These are phyloP conservation scores for Gymnoscelis rufifasciata DNA, from an alignment of 2,888 invertebrate species.

Conservation along the genomic window DNA sequence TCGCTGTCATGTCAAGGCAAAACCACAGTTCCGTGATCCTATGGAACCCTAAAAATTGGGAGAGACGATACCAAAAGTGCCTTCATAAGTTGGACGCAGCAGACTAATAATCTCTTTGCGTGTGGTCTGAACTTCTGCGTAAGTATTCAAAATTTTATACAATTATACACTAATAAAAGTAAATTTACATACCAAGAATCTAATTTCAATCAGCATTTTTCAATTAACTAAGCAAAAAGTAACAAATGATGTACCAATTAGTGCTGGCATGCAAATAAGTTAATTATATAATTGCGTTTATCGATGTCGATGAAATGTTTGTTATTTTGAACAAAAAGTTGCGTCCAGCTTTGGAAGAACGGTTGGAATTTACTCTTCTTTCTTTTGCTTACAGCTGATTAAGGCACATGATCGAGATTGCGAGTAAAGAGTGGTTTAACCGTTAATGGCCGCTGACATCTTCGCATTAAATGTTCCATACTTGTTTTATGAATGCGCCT, in stretches of 20 bases:
- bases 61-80: constrained; percentile 37
- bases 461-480: constrained; percentile 50
- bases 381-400: constrained; percentile 41
- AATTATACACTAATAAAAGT: constrained; percentile 40
- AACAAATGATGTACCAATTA: constrained; percentile 48
- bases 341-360: constrained; percentile 32
- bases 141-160: constrained; percentile 45
- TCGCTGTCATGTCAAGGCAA: too few relatives aligned
- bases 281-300: constrained; percentile 46
- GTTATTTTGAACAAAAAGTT: constrained; percentile 39
- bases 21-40: too few relatives aligned
- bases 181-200: constrained; percentile 48
- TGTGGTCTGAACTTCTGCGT: constrained; percentile 54
- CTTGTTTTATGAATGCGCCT: constrained; percentile 39
- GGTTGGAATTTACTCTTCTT: constrained; percentile 39
- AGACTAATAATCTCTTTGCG: constrained; percentile 53
- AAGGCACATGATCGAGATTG: constrained; percentile 50
- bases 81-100: constrained; percentile 37
- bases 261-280: constrained; percentile 45
- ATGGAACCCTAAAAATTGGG: too few relatives aligned
- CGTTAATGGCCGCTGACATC: constrained; percentile 63
- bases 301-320: constrained; percentile 45
- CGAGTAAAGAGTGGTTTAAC: constrained; percentile 62
- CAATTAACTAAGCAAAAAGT: constrained; percentile 45
- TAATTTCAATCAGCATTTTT: constrained; percentile 48